Base-by-base conservation (phyloP, 1,140 invertebrate genomes). In the Coelopa frigida region DNA sequence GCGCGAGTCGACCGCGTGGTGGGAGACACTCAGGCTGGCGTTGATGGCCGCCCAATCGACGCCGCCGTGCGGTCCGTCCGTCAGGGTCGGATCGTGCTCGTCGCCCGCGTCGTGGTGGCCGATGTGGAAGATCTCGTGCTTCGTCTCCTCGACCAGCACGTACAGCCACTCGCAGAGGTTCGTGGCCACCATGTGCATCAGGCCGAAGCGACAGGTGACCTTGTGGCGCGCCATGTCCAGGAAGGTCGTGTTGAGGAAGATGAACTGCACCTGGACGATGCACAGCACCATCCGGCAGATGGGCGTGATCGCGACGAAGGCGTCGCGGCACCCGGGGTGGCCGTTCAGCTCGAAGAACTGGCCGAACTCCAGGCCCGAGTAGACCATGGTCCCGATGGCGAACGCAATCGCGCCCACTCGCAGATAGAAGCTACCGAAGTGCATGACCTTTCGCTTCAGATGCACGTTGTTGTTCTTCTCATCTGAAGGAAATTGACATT, bases 161-260 rank as follows among this genome's bases (percentile, higher is more conserved):
- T 89, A 77, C 48, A 94, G 82, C 88, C 91, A 94, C 11, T 94
- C 88, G 70, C 90, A 94, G 4, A 95, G 61, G 70, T 95, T 94
- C 14, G 91, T 92, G 1, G 88, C 91, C 42, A 86, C 83, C 35
- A 94, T 81, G 68, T 95, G 92, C 89, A 94, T 94, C 39, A 94
- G 71, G 5, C 91, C 91, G 62, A 94, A 91, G 36, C 91, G 75
- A 2, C 89, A 88, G 22, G 90, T 75, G 3, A 90, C 85, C 75
- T 94, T 94, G 70, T 90, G 90, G 44, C 86, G 83, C 54, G 89
- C 87, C 58, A 93, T 92, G 57, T 92, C 89, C 54, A 68, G 51
- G 41, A 62, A 69, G 4, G 64, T 70, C 15, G 66, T 70, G 37
- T 70, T 70, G 0, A 70, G 44, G 24, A 70, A 94, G 51, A 94